These are phyloP conservation scores for Diloba caeruleocephala DNA, from an alignment of 2,888 invertebrate genomes.

Conservation along the genomic window DNA sequence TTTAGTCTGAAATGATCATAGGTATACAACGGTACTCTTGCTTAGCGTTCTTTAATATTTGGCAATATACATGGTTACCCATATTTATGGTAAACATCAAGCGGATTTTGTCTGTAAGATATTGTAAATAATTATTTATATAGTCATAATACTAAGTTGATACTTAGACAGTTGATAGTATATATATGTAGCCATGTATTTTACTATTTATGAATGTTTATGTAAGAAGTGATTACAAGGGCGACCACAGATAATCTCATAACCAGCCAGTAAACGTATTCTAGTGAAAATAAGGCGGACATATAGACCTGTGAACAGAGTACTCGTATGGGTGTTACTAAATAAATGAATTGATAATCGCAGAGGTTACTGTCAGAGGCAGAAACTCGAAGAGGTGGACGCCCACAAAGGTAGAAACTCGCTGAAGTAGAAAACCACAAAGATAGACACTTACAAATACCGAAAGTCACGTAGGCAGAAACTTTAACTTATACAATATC, in stretches of 20 bases:
- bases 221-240: slow-evolving; percentile 28
- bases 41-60: background rate
- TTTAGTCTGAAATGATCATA: slow-evolving; percentile 17
- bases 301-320: too few species aligned
- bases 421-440: too few species aligned
- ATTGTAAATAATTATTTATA: slow-evolving; percentile 47
- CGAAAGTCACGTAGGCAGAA: too few species aligned
- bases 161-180: too few species aligned
- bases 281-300: background rate
- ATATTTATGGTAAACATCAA: slow-evolving; percentile 3
- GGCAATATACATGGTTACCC: slow-evolving; percentile 25
- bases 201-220: slow-evolving; percentile 28
- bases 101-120: slow-evolving; percentile 12
- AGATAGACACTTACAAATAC: too few species aligned
- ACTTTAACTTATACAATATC: too few species aligned
- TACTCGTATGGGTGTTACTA: too few species aligned
- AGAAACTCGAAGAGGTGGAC: too few species aligned
- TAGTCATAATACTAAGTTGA: slow-evolving; percentile 29
- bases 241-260: too few species aligned
- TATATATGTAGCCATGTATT: slow-evolving; percentile 38
- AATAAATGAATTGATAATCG: too few species aligned
- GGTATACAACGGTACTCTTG: slow-evolving; percentile 2
- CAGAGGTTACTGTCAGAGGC: too few species aligned
- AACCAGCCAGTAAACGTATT: slow-evolving; percentile 1
- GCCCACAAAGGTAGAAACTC: too few species aligned